Evolutionary conservation across 2,888 invertebrate genomes (phyloP).

Genomic region (Sarcophaga carnaria): DNA sequence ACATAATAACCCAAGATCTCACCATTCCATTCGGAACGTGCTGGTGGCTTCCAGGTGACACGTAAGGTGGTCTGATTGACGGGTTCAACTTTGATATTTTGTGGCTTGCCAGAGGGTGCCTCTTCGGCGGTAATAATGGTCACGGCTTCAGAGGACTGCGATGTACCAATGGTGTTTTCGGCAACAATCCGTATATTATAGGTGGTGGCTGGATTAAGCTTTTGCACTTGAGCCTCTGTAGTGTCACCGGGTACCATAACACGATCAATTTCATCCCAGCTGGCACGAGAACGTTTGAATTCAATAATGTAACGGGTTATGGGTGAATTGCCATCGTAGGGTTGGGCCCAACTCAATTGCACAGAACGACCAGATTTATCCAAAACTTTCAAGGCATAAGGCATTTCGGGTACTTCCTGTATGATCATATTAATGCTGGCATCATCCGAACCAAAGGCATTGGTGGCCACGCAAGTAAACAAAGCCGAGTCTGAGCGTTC

Average conservation of each 20-base stretch:
- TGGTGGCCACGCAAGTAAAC: conserved; percentile 95
- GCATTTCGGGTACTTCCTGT: conserved; percentile 92
- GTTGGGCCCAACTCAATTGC: conserved; percentile 95
- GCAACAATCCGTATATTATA: conserved; percentile 96
- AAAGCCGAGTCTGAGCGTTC: conserved; percentile 94
- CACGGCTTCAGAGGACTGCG: conserved; percentile 95
- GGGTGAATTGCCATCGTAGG: conserved; percentile 95
- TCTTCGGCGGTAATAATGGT: conserved; percentile 98
- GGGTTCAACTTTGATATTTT: conserved; percentile 92
- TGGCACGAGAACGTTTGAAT: conserved; percentile 92
- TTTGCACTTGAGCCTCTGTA: conserved; percentile 94
- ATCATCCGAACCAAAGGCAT: conserved; percentile 96
- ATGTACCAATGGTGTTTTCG: conserved; percentile 96
- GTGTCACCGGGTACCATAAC: conserved; percentile 95
- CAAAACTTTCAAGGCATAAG: conserved; percentile 93
- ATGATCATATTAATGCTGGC: conserved; percentile 98
- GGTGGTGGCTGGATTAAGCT: conserved; percentile 93
- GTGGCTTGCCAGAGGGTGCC: conserved; percentile 92
- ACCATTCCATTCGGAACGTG: conserved; percentile 95
- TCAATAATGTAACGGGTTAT: conserved; percentile 95
- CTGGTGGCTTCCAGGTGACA: conserved; percentile 95
- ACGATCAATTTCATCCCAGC: conserved; percentile 93
- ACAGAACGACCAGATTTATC: conserved; percentile 96
- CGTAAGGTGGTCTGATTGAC: conserved; percentile 93
- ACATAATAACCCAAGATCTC: conserved; percentile 95